Base-by-base conservation (phyloP, 30 jellyfish, hydroid and myxozoan species). In the Clytia hemisphaerica region DNA sequence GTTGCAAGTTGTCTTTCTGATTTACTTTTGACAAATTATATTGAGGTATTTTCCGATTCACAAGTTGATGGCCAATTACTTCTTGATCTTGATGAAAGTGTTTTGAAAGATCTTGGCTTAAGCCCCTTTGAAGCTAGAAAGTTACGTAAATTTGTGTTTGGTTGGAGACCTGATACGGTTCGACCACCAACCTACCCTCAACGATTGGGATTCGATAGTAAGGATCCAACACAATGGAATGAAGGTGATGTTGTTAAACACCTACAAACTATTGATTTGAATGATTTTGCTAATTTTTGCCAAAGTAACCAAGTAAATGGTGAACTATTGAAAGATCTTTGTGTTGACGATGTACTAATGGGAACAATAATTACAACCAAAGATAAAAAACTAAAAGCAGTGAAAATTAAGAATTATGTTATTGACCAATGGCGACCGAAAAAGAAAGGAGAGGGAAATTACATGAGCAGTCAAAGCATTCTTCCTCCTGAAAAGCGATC, bases 351-450 rank as follows among this genome's bases (percentile, higher is more conserved):
- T 18, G 74, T 61, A 19, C 73, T 87, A 58, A 73, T 87, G 33
- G 32, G 32, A 35, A 80, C 63, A 5, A 45, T 80, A 12, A 21
- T 87, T 1, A 47, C 40, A 2, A 80, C 86, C 26, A 47, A 60
- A 45, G 94, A 85, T 68, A 62, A 78, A n/a, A 59, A 73, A 50
- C 65, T 87, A n/a, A 87, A 87, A 36, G 78, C 77, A 18, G 86
- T 87, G 15, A 87, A 87, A 59, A 61, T 87, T 33, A 87, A 80
- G 57, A 87, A 87, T 38, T 87, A 87, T 34, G 93, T 87, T 12
- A 74, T 82, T 28, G 94, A 87, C 57, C 85, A 85, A 32, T 87
- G 97, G 97, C 49, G 97, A 49, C 97, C 97, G n/a, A 83, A 83
- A 44, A 67, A 67, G 33, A n/a, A 44, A 12, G 79, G 79, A 26